A percentile compares a stretch with the other conserved stretches of the same genome.
Conservation (phyloP, 2,113 vertebrate genomes). For the Gasterosteus nipponicus region DNA sequence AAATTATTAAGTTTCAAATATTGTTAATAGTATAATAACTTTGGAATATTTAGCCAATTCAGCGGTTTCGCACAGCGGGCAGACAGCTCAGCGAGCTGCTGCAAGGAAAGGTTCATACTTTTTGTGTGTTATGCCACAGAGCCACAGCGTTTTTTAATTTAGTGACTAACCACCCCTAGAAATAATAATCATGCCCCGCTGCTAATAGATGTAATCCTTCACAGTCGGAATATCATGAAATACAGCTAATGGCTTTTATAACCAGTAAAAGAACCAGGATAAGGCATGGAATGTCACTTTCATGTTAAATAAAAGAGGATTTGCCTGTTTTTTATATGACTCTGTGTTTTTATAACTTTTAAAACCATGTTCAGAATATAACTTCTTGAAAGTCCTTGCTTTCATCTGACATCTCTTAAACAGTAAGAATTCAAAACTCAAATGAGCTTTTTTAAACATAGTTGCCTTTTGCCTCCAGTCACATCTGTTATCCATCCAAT, state of each 20-base stretch:
- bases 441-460: slow-evolving; percentile 33
- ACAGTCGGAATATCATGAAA: slow-evolving; percentile 9
- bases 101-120: neutral
- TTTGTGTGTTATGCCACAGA: neutral
- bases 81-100: neutral
- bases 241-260: slow-evolving; percentile 21
- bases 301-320: neutral
- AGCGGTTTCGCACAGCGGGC: neutral
- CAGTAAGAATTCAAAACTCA: slow-evolving; percentile 23
- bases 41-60: neutral
- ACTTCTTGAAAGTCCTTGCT: slow-evolving; percentile 18
- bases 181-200: slow-evolving; percentile 26
- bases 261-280: neutral
- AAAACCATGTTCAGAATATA: slow-evolving; percentile 13
- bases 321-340: neutral
- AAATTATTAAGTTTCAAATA: neutral
- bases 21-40: neutral
- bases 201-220: slow-evolving; percentile 6
- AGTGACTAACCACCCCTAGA: slow-evolving; percentile 37
- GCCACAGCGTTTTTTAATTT: slow-evolving; percentile 11
- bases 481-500: slow-evolving; percentile 59
- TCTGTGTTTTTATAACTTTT: neutral
- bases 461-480: slow-evolving; percentile 43
- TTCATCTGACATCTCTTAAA: slow-evolving; percentile 26
- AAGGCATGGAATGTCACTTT: neutral